Evolutionary conservation across 2,888 invertebrate species (phyloP), one percentile per base, ranked within the genome.

Genomic region (Amphimallon solstitiale): DNA sequence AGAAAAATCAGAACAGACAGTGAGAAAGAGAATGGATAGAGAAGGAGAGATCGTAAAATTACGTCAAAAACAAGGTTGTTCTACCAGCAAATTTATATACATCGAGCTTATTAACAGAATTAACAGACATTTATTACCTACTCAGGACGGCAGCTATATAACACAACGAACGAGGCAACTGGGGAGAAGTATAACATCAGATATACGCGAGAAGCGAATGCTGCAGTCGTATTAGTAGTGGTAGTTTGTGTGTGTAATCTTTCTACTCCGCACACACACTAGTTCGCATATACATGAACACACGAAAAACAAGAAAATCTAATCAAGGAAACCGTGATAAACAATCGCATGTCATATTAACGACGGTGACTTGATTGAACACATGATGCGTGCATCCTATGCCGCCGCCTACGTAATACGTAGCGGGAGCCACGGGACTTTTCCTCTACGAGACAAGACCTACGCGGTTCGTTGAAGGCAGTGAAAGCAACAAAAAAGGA

Each of bases 311-410:
- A 76, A 76, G 73, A 34, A 69, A 77, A 77, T 77, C 74, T 74
- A 79, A 78, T 79, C 75, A 75, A 74, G 72, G 71, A 63, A 73
- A 69, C 69, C 65, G 72, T 74, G 75, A 78, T 78, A 78, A 78
- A 80, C 77, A 78, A 77, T 79, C 76, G 76, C 76, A 74, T 77
- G 77, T 78, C 78, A 77, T 77, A 79, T 79, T 78, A 78, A 74
- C 72, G 70, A 74, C 56, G 72, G 69, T 68, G 72, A 75, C 75
- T 77, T 73, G 77, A 79, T 80, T 78, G 74, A 75, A 74, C 77
- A 78, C 79, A 79, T 81, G 79, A 78, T 76, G 79, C 80, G 80
- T 80, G 75, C 70, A 77, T 79, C 78, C 78, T 59, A 29, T 15
- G 56, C 23, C 23, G 29, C n/a, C n/a, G n/a, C n/a, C n/a, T n/a